These are phyloP conservation scores for Panagrolaimus sp. DNA, from an alignment of 1,140 invertebrate species.

Conservation along the genomic window DNA sequence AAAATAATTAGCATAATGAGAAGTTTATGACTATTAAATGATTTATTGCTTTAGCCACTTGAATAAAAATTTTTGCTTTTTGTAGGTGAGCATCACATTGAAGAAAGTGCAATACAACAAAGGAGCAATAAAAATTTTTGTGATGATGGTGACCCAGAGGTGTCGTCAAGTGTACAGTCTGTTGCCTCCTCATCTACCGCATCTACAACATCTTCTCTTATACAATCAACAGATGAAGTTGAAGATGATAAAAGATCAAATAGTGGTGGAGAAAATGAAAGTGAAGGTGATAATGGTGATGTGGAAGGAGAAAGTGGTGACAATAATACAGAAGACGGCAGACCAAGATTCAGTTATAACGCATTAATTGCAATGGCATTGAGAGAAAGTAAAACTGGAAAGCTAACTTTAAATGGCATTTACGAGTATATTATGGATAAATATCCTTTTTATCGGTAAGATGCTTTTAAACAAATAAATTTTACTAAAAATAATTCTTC, in stretches of 20 bases:
- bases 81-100: not conserved
- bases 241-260: not conserved
- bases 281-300: not conserved
- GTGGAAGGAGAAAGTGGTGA: not conserved
- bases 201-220: not conserved
- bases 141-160: constrained; percentile 9
- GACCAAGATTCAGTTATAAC: constrained; percentile 95
- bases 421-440: constrained; percentile 99
- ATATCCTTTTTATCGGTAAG: constrained; percentile 85
- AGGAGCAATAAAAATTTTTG: not conserved
- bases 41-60: no score
- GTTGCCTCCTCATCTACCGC: not conserved
- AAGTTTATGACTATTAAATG: no score
- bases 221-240: not conserved
- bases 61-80: no score
- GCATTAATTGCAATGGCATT: constrained; percentile 99
- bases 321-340: constrained; percentile 63
- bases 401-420: constrained; percentile 94
- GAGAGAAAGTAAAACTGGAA: constrained; percentile 80
- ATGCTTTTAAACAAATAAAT: constrained; percentile 63
- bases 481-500: not conserved
- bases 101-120: constrained; percentile 2
- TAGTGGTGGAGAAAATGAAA: constrained; percentile 2
- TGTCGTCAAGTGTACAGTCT: constrained; percentile 6
- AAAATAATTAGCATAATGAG: no score